phyloP scores from a whole-genome alignment of 1,140 invertebrate species.

The Leptopilina boulardi region DNA sequence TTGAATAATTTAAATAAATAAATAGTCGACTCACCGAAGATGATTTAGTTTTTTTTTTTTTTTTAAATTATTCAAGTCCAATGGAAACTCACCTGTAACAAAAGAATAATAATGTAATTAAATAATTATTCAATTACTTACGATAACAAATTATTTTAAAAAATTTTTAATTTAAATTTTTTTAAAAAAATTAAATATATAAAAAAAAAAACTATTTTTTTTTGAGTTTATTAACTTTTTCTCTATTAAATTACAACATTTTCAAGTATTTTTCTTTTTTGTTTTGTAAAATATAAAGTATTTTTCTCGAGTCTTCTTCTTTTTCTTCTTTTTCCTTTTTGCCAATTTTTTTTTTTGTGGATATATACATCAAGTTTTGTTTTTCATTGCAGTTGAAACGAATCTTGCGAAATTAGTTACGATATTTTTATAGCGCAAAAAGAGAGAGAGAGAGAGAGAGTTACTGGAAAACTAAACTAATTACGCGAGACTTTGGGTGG shows the following conservation, averaged over 20 bases:
- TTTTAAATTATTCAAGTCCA: neutral
- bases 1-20: no score
- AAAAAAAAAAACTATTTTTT: no score
- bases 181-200: no score
- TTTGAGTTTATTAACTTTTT: no score
- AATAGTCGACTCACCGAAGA: neutral
- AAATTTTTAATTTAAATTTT: no score
- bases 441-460: no score
- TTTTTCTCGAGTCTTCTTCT: neutral
- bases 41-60: no score
- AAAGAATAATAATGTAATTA: neutral
- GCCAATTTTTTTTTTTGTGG: neutral
- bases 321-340: no score
- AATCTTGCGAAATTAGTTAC: conserved; percentile 22
- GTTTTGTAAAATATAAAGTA: no score
- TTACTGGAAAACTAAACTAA: conserved; percentile 20
- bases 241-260: no score
- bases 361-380: neutral
- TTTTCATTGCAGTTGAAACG: conserved; percentile 2
- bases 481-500: neutral
- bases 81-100: conserved; percentile 5
- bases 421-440: conserved; percentile 20
- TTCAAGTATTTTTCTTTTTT: no score
- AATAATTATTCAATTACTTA: neutral
- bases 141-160: no score